Evolutionary conservation across 2,797 vertebrate genomes (phyloP).

Genomic region (Octomys mimax): DNA sequence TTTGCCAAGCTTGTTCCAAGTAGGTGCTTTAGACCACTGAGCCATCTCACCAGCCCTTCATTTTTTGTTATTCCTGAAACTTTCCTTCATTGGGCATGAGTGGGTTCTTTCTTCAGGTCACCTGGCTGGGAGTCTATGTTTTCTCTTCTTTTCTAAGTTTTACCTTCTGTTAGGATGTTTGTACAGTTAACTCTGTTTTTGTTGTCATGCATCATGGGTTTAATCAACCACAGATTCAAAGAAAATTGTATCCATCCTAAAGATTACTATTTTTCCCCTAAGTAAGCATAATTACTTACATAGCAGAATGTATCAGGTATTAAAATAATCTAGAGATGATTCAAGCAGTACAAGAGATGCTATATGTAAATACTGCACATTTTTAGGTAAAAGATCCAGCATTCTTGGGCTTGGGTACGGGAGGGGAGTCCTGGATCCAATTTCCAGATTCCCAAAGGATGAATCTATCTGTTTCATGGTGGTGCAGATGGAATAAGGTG

Average conservation of each 20-base stretch:
- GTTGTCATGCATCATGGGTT: background rate
- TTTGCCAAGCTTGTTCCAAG: too few species aligned
- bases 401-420: too few species aligned
- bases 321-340: background rate
- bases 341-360: background rate
- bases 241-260: background rate
- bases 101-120: background rate
- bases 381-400: background rate
- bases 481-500: background rate
- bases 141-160: background rate
- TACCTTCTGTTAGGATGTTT: background rate
- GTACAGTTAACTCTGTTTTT: background rate
- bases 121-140: background rate
- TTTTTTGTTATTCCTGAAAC: background rate
- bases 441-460: background rate
- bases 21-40: too few species aligned
- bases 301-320: background rate
- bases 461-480: rapidly evolving
- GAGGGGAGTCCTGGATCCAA: background rate
- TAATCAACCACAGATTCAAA: background rate
- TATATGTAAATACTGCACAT: background rate
- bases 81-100: background rate
- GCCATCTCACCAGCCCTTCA: too few species aligned
- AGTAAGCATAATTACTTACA: background rate
- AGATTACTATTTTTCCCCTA: background rate